Evolutionary conservation across 2,888 invertebrate genomes (phyloP).

Genomic region (Zootermopsis nevadensis): DNA sequence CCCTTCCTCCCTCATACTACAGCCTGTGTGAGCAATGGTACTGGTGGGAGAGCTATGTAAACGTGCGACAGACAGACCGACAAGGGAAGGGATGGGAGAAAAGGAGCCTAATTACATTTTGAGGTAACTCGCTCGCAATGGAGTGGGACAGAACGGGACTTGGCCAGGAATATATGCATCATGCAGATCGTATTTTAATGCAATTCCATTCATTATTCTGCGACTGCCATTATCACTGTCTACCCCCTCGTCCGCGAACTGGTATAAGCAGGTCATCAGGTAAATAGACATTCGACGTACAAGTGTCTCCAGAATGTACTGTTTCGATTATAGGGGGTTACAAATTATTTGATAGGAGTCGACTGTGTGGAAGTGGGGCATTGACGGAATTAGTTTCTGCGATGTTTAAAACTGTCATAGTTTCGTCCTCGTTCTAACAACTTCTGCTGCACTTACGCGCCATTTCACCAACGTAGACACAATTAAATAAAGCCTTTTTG

Average conservation of each 20-base stretch:
- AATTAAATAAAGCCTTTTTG: too few species aligned
- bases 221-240: conserved; percentile 65
- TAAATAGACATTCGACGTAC: conserved; percentile 19
- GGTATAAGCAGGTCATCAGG: conserved; percentile 21
- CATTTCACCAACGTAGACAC: too few species aligned
- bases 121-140: conserved; percentile 49
- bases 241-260: conserved; percentile 52
- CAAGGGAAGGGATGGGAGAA: conserved; percentile 47
- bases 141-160: conserved; percentile 36
- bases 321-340: not conserved
- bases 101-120: conserved; percentile 54
- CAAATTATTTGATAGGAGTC: not conserved
- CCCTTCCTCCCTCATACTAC: not conserved
- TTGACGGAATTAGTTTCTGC: not conserved
- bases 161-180: conserved; percentile 60
- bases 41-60: conserved; percentile 35
- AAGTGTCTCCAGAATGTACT: too few species aligned
- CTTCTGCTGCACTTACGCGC: too few species aligned
- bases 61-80: conserved; percentile 24
- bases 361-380: not conserved
- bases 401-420: not conserved
- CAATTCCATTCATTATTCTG: conserved; percentile 67
- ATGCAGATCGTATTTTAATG: conserved; percentile 68
- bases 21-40: not conserved
- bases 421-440: not conserved